These are phyloP conservation scores for Acanthosepion pharaonis DNA, from an alignment of 2,888 invertebrate genomes.

Conservation along the genomic window DNA sequence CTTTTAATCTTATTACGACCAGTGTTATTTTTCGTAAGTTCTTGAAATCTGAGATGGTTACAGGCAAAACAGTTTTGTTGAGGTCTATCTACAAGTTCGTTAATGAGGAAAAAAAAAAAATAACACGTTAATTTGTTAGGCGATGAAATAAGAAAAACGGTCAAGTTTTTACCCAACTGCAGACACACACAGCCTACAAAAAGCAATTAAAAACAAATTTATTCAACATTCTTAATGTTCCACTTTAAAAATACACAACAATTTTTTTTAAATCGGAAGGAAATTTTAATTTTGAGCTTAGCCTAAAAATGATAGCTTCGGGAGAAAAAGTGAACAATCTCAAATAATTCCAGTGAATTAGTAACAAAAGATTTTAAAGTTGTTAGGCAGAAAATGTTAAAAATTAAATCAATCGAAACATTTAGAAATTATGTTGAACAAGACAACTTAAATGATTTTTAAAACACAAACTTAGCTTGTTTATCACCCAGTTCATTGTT, in stretches of 20 bases:
- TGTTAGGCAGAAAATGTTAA: background rate
- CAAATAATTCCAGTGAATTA: background rate
- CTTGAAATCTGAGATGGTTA: background rate
- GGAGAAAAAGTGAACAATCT: background rate
- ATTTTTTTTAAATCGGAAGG: background rate
- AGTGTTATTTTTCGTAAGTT: conserved; percentile 33
- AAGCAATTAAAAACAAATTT: conserved; percentile 20
- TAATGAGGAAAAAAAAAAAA: background rate
- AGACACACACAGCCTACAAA: background rate
- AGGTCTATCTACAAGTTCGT: conserved; percentile 1
- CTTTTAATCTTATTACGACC: background rate
- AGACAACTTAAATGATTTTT: too few species aligned
- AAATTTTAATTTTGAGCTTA: background rate
- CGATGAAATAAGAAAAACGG: background rate
- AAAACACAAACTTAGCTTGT: too few species aligned
- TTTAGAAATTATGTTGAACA: too few species aligned
- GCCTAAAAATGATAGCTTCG: background rate
- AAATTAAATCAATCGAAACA: background rate
- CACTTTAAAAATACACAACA: background rate
- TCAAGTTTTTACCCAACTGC: background rate
- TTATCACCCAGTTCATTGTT: too few species aligned
- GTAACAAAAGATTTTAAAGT: background rate
- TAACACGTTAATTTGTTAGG: conserved; percentile 4
- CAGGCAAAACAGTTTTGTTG: background rate
- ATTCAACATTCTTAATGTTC: background rate